phyloP scores from a whole-genome alignment of 2,797 vertebrate genomes.

The Coregonus suidteri region DNA sequence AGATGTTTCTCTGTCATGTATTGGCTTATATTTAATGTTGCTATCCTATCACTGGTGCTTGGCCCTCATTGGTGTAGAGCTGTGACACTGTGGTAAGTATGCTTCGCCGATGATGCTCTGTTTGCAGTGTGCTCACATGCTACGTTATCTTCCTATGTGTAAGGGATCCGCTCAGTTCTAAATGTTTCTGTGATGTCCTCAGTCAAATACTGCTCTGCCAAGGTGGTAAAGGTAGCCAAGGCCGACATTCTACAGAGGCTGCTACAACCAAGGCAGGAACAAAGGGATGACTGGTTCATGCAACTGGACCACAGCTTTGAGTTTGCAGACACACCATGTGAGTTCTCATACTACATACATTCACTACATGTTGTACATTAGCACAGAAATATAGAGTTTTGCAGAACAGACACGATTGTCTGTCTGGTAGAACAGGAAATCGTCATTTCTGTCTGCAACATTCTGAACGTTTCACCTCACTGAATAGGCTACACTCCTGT shows the following conservation, averaged over 20 bases:
- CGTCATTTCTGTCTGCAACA: not conserved
- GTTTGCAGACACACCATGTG: slow-evolving; percentile 47
- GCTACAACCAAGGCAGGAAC: slow-evolving; percentile 40
- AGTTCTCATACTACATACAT: slow-evolving; percentile 40
- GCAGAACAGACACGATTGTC: not conserved
- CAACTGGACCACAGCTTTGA: slow-evolving; percentile 54
- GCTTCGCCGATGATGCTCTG: not conserved
- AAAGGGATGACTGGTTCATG: slow-evolving; percentile 70
- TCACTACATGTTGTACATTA: not conserved
- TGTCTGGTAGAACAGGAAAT: not conserved
- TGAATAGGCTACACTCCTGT: not conserved
- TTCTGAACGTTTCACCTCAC: not conserved
- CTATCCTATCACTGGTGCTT: not conserved
- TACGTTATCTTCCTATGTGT: slow-evolving; percentile 4
- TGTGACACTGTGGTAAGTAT: not conserved
- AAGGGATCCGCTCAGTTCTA: slow-evolving; percentile 11
- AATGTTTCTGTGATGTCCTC: slow-evolving; percentile 44
- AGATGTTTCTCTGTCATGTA: not conserved
- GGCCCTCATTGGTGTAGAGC: not conserved
- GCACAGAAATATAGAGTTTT: too few relatives aligned
- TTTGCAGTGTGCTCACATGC: slow-evolving; percentile 16
- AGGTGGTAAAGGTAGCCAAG: not conserved
- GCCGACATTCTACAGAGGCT: slow-evolving; percentile 43
- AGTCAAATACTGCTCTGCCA: slow-evolving; percentile 53
- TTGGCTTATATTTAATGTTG: not conserved